Base-by-base conservation (phyloP, 2,113 vertebrate species). In the Silurus glanis region DNA sequence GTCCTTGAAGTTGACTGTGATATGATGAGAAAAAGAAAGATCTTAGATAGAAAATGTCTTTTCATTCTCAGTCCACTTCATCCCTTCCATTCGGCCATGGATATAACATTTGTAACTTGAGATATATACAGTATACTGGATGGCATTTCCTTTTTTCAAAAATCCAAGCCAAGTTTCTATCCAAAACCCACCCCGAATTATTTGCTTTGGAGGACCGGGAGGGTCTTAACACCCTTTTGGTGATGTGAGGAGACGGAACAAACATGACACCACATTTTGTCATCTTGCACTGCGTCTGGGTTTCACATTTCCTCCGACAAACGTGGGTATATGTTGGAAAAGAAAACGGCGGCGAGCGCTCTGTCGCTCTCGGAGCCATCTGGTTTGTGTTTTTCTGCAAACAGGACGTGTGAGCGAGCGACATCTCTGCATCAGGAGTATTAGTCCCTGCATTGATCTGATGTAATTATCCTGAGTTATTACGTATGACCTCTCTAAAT, bases 381-480 rank as follows among this genome's bases (percentile, higher is more conserved):
- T 85, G 75, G 84, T 80, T 67, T 80, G 74, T 80, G 84, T 80
- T 55, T 67, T 23, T 47, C 16, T 51, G 37, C n/a, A 58, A 72
- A 59, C 67, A 23, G 14, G 51, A 83, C 1, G 58, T 55, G 47
- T 53, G 47, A 64, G 59, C 58, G 23, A 61, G 55, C 58, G 55
- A 56, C 53, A 66, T 74, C 55, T 74, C 55, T n/a, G 83, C 83
- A 84, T 84, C 13, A 45, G 84, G 51, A 71, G 74, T 75, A 84
- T 84, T 84, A 84, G 71, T 45, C 83, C 56, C 12, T 28, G 80
- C 76, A 86, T 86, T 86, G 85, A 86, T 86, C 85, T 72, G 66
- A 28, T 49, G 78, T 72, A 86, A 86, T 86, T 86, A 86, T 72
- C n/a, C 62, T 80, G 84, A 85, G 76, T 85, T 85, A 85, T 47